Conservation (phyloP, 2,888 invertebrate genomes). For the Meloe dianella region DNA sequence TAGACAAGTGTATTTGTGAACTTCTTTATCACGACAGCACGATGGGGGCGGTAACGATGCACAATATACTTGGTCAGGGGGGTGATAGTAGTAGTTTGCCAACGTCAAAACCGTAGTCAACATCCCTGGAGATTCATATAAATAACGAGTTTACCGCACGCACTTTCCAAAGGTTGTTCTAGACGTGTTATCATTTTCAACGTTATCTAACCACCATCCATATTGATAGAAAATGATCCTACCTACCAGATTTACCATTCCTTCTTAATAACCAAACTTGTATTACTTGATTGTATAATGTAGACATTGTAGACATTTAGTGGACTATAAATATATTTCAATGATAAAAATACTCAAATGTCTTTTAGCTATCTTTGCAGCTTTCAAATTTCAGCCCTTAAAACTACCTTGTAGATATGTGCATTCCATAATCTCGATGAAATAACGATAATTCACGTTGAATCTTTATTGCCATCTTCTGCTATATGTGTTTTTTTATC, state of each 20-base stretch:
- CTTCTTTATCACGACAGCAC: slow-evolving; percentile 18
- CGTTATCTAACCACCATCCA: neutral
- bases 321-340: neutral
- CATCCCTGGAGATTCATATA: slow-evolving; percentile 4
- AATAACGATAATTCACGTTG: slow-evolving; percentile 36
- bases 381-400: slow-evolving; percentile 31
- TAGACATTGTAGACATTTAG: neutral
- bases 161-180: neutral
- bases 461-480: slow-evolving; percentile 9
- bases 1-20: slow-evolving; percentile 41
- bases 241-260: neutral
- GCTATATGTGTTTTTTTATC: slow-evolving; percentile 25
- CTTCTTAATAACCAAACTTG: neutral
- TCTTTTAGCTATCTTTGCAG: slow-evolving; percentile 19
- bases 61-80: slow-evolving; percentile 2
- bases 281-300: neutral
- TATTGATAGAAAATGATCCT: neutral
- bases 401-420: slow-evolving; percentile 29
- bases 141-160: slow-evolving; percentile 7
- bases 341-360: neutral
- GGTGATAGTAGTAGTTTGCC: slow-evolving; percentile 5
- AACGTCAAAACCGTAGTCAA: slow-evolving; percentile 7
- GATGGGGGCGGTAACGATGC: slow-evolving; percentile 9
- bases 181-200: neutral
- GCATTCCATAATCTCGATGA: slow-evolving; percentile 31